Base-by-base conservation (phyloP, 2,797 vertebrate genomes). In the Leucoraja ocellata region DNA sequence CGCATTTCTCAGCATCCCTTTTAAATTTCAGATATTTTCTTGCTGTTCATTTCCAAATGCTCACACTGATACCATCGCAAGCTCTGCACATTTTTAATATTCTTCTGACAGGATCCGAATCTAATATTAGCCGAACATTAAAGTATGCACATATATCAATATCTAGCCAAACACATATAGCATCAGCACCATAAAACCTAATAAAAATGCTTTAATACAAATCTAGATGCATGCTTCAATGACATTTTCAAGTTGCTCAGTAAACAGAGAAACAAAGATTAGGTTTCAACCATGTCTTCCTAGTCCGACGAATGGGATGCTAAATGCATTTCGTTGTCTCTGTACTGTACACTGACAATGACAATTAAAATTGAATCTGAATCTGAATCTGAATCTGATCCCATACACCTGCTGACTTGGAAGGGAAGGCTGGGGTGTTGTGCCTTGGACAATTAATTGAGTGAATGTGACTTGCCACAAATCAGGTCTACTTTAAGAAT, bases 181-280 rank as follows among this genome's bases (percentile, higher is more conserved):
- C 77, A 58, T 58, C 25, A 14, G 25, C 81, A 61, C 4, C 54
- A 61, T n/a, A 84, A 84, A 61, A 28, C 10, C 25, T 13, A 10
- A 58, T 61, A n/a, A 4, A n/a, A 84, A 58, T 83, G 46, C 39
- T 61, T 84, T 61, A 84, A 84, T 84, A 83, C 58, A 83, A 83
- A 58, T 79, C 8, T 2, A 83, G 54, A 10, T 83, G 23, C 46
- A 16, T 61, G 81, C 80, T 83, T 83, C 46, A 1, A 25, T 58
- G 23, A 9, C 5, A 21, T 10, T 83, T 54, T 46, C 39, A 54
- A 58, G 23, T 83, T 54, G 11, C 9, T 58, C 21, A 0, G 80
- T 83, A 28, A 54, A 81, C 21, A 83, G 21, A 23, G 9, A 83
- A 58, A 10, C 8, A 61, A 84, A 58, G 80, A 9, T 84, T 10